Evolutionary conservation across 1,140 invertebrate genomes (phyloP), one percentile per base, ranked within the genome.

Genomic region (Nasonia giraulti): DNA sequence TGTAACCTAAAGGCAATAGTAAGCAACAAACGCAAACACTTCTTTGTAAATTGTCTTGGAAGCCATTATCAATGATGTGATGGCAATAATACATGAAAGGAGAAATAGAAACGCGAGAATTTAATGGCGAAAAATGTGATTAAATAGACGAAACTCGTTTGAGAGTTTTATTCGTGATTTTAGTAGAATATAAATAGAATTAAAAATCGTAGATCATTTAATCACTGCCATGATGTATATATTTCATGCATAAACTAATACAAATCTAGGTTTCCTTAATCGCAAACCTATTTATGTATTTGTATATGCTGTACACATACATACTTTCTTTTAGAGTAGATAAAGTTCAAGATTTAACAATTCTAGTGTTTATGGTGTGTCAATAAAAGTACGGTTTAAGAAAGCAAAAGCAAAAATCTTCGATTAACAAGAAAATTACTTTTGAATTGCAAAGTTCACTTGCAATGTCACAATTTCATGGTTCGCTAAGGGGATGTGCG

Each of bases 181-280:
- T 68, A 23, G 78, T 80, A 85, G 37, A 66, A 31, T 82, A 80
- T 44, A 69, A 74, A 76, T 77, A 77, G n/a, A 80, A 47, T 27
- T 40, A 82, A 50, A 82, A 78, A 71, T 78, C 17, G 10, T 62
- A 83, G 66, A 68, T 83, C 37, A 69, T 80, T 83, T 90, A 89
- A 90, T 90, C 91, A 93, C 91, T 93, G 91, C 92, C 91, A 91
- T 91, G 88, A 87, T 91, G 90, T 90, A 91, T 88, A 90, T 89
- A 91, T 87, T 90, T 88, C 87, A 89, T 91, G 89, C 86, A 90
- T 90, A 90, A 87, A 68, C 86, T 71, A 87, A 87, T 87, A 86
- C 86, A 87, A 86, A 82, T 50, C 31, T 86, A 74, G 69, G 74
- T 76, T 83, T 47, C 78, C 7, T 62, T n/a, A 20, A 62, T 40